Conservation (phyloP, 2,888 invertebrate genomes). For the Drosophila nigritarsus region DNA sequence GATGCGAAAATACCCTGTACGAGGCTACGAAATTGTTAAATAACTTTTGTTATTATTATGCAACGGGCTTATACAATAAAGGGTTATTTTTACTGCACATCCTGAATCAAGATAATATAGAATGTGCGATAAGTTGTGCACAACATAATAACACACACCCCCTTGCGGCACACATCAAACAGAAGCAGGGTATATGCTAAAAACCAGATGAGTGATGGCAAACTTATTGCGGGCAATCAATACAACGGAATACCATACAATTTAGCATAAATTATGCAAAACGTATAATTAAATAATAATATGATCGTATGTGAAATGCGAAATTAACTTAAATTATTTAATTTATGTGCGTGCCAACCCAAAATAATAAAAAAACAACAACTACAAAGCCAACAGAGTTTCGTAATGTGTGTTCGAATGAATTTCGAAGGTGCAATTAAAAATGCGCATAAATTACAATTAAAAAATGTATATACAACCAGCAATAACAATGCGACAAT, state of each 20-base stretch:
- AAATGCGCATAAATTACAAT: conserved; percentile 75
- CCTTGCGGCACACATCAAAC: accelerated
- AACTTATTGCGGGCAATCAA: conserved; percentile 29
- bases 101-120: background rate
- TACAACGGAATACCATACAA: conserved; percentile 47
- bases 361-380: background rate
- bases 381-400: conserved; percentile 41
- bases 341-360: conserved; percentile 53
- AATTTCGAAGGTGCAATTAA: conserved; percentile 50
- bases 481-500: conserved; percentile 45
- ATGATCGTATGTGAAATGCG: conserved; percentile 62
- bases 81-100: background rate
- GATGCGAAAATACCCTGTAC: background rate
- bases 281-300: conserved; percentile 69
- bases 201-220: conserved; percentile 48
- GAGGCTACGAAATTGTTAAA: background rate
- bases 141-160: background rate
- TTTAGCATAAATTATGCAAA: conserved; percentile 73
- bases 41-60: background rate
- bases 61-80: background rate
- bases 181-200: conserved; percentile 6
- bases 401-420: conserved; percentile 17
- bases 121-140: too few species aligned
- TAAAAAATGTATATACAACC: conserved; percentile 13
- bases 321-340: conserved; percentile 77